These are phyloP conservation scores for Antigone vipio DNA, from an alignment of 2,113 vertebrate species.

Conservation along the genomic window DNA sequence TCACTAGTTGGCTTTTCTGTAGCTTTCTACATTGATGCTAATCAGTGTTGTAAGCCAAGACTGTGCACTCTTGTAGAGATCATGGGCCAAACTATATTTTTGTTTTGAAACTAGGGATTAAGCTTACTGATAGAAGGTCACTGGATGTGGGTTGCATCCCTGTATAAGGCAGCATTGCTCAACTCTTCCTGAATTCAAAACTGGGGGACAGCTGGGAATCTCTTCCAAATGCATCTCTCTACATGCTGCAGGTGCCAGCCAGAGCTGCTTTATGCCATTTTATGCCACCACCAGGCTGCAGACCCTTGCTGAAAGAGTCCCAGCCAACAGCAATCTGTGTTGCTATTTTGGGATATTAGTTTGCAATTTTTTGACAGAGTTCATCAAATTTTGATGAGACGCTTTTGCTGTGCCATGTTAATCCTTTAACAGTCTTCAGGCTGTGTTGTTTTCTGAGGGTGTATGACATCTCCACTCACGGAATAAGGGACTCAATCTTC, in stretches of 20 bases:
- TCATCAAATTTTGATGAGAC: neutral
- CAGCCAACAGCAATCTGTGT: neutral
- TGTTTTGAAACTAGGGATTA: neutral
- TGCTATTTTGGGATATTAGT: neutral
- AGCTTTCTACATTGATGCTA: neutral
- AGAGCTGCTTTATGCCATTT: neutral
- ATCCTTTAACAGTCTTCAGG: neutral
- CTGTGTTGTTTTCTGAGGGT: neutral
- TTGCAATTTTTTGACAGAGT: neutral
- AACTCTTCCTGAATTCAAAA: neutral
- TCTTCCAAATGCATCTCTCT: neutral
- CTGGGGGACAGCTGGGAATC: neutral
- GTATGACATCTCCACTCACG: neutral
- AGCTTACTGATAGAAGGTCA: neutral
- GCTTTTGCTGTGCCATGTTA: neutral
- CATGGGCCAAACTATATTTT: neutral
- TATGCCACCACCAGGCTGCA: neutral
- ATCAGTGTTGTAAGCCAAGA: neutral
- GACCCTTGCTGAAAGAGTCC: neutral
- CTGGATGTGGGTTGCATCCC: neutral
- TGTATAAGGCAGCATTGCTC: neutral
- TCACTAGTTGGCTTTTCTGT: neutral
- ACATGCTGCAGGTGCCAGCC: neutral
- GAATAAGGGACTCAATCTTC: neutral
- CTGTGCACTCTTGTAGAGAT: neutral